Percentiles rank a stretch among this genome's conserved stretches.
phyloP scores from a whole-genome alignment of 2,797 vertebrate species.

The Clarias fuscus region DNA sequence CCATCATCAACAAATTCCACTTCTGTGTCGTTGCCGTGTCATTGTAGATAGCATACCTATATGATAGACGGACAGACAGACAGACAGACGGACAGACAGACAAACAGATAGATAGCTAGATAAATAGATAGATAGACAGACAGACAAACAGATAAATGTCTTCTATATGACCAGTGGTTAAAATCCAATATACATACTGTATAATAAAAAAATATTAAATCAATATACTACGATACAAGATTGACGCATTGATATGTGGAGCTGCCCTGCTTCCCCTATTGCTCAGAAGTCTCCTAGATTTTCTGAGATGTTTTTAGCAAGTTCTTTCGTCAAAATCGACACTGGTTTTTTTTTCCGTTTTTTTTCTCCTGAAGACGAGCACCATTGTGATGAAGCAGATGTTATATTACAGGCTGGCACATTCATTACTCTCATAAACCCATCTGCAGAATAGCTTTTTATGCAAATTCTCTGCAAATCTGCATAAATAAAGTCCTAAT shows the following conservation, averaged over 20 bases:
- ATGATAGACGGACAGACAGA: background rate
- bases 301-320: conserved; percentile 70
- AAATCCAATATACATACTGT: background rate
- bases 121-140: background rate
- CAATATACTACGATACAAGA: background rate
- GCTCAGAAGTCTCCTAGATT: conserved; percentile 54
- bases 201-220: background rate
- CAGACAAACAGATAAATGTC: background rate
- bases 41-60: background rate
- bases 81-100: background rate
- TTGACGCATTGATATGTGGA: background rate
- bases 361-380: conserved; percentile 67
- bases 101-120: background rate
- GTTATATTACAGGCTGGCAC: conserved; percentile 80
- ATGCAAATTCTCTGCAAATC: conserved; percentile 80
- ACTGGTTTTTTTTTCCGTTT: conserved; percentile 47
- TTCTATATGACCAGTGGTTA: background rate
- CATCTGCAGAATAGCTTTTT: conserved; percentile 84
- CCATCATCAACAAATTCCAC: conserved; percentile 29
- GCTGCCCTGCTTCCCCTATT: conserved; percentile 12
- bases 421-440: conserved; percentile 84
- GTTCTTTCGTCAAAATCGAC: conserved; percentile 55
- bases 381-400: conserved; percentile 83
- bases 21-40: conserved; percentile 9
- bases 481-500: conserved; percentile 86